Evolutionary conservation across 2,797 vertebrate species (phyloP).

Genomic region (Serranus cabrilla): DNA sequence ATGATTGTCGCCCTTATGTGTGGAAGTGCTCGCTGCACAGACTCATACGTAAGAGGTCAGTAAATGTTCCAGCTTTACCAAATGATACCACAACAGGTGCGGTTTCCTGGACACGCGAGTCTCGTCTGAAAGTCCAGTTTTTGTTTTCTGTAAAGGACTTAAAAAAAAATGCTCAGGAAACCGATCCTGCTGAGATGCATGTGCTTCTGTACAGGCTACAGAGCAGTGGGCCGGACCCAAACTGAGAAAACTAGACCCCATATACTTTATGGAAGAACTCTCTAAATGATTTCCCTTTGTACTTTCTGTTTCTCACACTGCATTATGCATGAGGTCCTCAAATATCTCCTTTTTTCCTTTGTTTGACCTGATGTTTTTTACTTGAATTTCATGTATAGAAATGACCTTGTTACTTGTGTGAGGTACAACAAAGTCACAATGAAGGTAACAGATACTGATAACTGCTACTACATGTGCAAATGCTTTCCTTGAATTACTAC

Average conservation of each 20-base stretch:
- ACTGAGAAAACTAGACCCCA: slow-evolving; percentile 77
- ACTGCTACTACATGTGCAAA: slow-evolving; percentile 81
- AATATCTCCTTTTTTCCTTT: slow-evolving; percentile 67
- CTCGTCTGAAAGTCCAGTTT: slow-evolving; percentile 36
- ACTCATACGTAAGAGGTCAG: slow-evolving; percentile 62
- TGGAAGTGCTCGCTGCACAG: slow-evolving; percentile 63
- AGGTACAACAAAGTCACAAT: slow-evolving; percentile 84
- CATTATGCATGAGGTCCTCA: slow-evolving; percentile 86
- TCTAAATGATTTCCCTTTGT: slow-evolving; percentile 67
- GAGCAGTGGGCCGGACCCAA: slow-evolving; percentile 89
- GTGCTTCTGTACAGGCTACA: slow-evolving; percentile 89
- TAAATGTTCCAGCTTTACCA: slow-evolving; percentile 74
- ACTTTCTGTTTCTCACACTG: slow-evolving; percentile 67
- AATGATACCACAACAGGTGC: slow-evolving; percentile 48
- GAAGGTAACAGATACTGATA: slow-evolving; percentile 80
- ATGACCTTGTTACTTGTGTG: slow-evolving; percentile 84
- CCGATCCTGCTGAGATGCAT: slow-evolving; percentile 61
- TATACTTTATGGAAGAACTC: slow-evolving; percentile 73
- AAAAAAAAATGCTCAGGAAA: slow-evolving; percentile 52
- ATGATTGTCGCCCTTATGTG: slow-evolving; percentile 69
- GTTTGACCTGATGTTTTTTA: slow-evolving; percentile 83
- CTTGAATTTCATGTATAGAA: slow-evolving; percentile 89
- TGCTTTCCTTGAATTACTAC: slow-evolving; percentile 84
- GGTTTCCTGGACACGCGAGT: slow-evolving; percentile 51
- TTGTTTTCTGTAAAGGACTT: slow-evolving; percentile 39